Evolutionary conservation across 2,113 vertebrate species (phyloP).

Genomic region (Chamaea fasciata): DNA sequence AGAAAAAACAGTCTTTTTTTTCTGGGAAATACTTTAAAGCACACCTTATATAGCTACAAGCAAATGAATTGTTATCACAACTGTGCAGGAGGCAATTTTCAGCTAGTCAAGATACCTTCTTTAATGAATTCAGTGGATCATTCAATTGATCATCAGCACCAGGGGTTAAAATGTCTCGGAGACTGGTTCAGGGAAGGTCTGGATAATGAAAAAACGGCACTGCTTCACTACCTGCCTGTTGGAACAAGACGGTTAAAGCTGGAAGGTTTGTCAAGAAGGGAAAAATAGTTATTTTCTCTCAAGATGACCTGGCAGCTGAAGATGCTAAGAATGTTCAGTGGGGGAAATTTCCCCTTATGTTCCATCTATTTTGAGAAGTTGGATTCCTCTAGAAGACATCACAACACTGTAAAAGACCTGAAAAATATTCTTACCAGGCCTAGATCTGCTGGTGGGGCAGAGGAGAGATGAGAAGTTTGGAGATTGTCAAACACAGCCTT

Average conservation of each 20-base stretch:
- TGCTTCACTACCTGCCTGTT: neutral
- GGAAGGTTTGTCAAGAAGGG: neutral
- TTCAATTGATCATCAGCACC: neutral
- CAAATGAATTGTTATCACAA: neutral
- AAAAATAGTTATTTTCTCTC: neutral
- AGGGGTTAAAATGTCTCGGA: fast-evolving
- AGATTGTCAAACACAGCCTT: neutral
- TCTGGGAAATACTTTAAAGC: neutral
- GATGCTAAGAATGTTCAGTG: neutral
- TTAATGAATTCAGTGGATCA: neutral
- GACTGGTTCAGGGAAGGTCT: neutral
- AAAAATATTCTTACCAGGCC: neutral
- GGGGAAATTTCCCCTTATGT: neutral
- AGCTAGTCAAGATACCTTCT: neutral
- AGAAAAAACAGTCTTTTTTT: neutral
- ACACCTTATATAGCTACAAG: neutral
- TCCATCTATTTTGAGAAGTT: neutral
- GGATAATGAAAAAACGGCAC: neutral
- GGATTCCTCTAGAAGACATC: too few relatives aligned
- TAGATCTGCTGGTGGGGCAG: too few relatives aligned
- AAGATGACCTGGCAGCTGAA: neutral
- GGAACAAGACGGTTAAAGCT: neutral
- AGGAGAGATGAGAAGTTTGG: neutral
- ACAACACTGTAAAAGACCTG: neutral
- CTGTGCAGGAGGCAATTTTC: neutral